Evolutionary conservation across 2,113 vertebrate genomes (phyloP), one percentile per base, ranked within the genome.

Genomic region (Haemorhous mexicanus): DNA sequence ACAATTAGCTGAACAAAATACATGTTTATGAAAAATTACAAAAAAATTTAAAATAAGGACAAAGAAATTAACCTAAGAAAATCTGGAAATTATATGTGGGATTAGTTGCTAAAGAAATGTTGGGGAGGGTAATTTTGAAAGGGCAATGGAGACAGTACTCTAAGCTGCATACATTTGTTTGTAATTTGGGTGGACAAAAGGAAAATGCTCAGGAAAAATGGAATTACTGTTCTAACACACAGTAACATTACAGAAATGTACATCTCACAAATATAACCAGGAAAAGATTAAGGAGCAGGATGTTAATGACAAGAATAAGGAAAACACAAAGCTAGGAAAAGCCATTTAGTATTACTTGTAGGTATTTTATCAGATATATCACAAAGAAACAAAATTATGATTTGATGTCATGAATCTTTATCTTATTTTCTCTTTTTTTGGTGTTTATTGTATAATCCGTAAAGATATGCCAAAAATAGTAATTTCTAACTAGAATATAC

Each of bases 321-420:
- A 90, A 75, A 96, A 95, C n/a, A 89, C 16, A 94, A 95, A 96
- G 91, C 93, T 87, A 90, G 87, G 93, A 83, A 85, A 80, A 50
- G 88, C 62, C 83, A 44, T 73, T 89, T 89, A 55, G 74, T 80
- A 52, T 69, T 44, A 85, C 61, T 93, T 90, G 59, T 37, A 52
- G 12, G 9, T 69, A 95, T 97, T 97, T 98, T 97, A 97, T 97
- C 96, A 96, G 77, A 96, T 96, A 97, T 94, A 96, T 70, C 95
- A 83, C n/a, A 14, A 76, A 79, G 44, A 80, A 88, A 77, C 8
- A 44, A 78, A 92, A 47, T 20, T 28, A 17, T 52, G 30, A 56
- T 96, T 68, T 75, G 46, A 58, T 72, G 26, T 59, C 12, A 39
- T 53, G 13, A 81, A 41, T 83, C 16, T 75, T 70, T 64, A 41